Evolutionary conservation across 2,888 invertebrate genomes (phyloP).

Genomic region (Lissocephala sabroskyi): DNA sequence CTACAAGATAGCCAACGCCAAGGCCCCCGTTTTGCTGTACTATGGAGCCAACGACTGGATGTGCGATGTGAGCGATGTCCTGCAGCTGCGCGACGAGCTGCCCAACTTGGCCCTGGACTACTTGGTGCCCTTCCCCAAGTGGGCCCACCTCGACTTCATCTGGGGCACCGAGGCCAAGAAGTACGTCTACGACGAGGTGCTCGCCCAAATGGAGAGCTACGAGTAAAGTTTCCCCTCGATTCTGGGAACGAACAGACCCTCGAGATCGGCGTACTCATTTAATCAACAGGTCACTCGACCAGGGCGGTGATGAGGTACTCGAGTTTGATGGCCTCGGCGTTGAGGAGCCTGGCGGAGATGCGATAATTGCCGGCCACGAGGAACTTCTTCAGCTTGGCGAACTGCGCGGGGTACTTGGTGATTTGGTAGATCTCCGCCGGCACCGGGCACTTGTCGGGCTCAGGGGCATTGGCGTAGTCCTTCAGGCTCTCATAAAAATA

Average conservation of each 20-base stretch:
- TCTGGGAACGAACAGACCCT: background rate
- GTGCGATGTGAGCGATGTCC: slow-evolving; percentile 75
- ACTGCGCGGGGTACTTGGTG: slow-evolving; percentile 51
- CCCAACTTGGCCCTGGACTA: slow-evolving; percentile 74
- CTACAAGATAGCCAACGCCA: slow-evolving; percentile 73
- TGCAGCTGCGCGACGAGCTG: slow-evolving; percentile 72
- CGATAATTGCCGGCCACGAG: slow-evolving; percentile 45
- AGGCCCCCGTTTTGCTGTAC: slow-evolving; percentile 74
- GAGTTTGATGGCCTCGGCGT: slow-evolving; percentile 30
- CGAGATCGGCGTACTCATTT: background rate
- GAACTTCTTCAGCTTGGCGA: slow-evolving; percentile 26
- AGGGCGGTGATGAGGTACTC: slow-evolving; percentile 36
- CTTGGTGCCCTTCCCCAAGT: slow-evolving; percentile 73
- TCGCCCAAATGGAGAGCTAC: slow-evolving; percentile 46
- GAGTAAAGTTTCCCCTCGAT: slow-evolving; percentile 15
- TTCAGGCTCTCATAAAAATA: slow-evolving; percentile 55
- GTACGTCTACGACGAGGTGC: slow-evolving; percentile 74
- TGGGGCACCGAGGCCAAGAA: slow-evolving; percentile 77
- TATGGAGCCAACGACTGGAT: slow-evolving; percentile 79
- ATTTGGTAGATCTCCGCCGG: slow-evolving; percentile 37
- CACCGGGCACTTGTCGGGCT: slow-evolving; percentile 56
- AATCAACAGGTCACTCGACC: slow-evolving; percentile 20
- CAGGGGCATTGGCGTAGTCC: slow-evolving; percentile 58
- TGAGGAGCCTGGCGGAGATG: slow-evolving; percentile 21
- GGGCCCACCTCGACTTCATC: slow-evolving; percentile 75